Evolutionary conservation across 2,113 vertebrate genomes (phyloP).

Genomic region (Leptosomus discolor): DNA sequence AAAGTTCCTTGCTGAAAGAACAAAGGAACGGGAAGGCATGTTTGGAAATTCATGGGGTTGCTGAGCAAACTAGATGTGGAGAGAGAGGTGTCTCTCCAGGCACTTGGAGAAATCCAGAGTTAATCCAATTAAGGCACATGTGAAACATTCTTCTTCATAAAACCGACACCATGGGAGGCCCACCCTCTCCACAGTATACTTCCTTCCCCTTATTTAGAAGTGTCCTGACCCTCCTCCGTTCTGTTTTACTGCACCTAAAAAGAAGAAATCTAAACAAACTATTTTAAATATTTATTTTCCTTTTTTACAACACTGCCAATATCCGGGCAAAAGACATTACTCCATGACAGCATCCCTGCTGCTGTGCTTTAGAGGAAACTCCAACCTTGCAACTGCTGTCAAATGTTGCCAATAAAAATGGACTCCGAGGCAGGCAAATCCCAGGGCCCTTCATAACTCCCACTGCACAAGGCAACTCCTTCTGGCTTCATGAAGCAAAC

Average conservation of each 20-base stretch:
- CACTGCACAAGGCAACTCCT: not conserved
- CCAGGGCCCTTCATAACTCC: not conserved
- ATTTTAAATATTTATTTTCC: not conserved
- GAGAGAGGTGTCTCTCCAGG: not conserved
- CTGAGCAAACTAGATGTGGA: not conserved
- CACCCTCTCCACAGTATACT: not conserved
- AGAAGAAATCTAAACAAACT: not conserved
- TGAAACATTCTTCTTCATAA: not conserved
- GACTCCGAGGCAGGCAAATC: not conserved
- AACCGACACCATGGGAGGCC: not conserved
- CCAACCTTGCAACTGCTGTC: not conserved
- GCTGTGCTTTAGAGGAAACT: not conserved
- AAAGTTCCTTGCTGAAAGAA: not conserved
- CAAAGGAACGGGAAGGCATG: not conserved
- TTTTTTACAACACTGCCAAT: not conserved
- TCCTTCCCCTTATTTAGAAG: not conserved
- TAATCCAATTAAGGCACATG: not conserved
- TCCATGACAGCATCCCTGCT: not conserved
- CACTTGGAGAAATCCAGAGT: not conserved
- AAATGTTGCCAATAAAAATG: not conserved
- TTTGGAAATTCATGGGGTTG: not conserved
- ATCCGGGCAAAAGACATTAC: not conserved
- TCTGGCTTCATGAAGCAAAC: not conserved
- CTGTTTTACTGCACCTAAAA: not conserved
- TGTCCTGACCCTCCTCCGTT: not conserved